phyloP scores from a whole-genome alignment of 2,797 vertebrate species.

The Crypturellus tataupa region DNA sequence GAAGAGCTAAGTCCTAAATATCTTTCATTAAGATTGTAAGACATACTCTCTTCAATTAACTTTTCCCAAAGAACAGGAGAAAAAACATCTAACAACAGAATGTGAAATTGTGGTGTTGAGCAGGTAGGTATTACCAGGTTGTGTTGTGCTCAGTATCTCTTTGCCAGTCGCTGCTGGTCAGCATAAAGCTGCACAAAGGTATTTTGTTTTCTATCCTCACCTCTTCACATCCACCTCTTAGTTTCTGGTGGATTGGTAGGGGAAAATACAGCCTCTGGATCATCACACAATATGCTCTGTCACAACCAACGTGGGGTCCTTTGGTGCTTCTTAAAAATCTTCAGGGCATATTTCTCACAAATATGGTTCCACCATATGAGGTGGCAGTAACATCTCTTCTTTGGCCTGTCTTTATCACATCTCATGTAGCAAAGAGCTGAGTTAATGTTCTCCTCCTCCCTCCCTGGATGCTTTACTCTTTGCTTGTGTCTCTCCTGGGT shows the following conservation, averaged over 20 bases:
- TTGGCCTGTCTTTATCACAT: neutral
- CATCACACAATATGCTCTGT: neutral
- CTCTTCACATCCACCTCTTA: neutral
- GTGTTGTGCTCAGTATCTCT: neutral
- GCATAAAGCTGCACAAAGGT: rapidly evolving
- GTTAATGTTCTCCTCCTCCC: neutral
- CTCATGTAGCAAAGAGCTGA: neutral
- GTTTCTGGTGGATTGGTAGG: neutral
- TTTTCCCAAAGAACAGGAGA: neutral
- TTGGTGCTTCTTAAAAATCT: neutral
- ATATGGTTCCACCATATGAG: neutral
- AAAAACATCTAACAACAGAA: neutral
- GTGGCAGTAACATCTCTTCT: neutral
- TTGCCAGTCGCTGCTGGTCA: neutral
- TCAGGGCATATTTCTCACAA: neutral
- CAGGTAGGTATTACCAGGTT: neutral
- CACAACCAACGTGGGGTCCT: neutral
- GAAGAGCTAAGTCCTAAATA: neutral
- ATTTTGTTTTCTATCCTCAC: neutral
- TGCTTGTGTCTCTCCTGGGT: neutral
- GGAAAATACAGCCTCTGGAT: neutral
- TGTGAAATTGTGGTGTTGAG: neutral
- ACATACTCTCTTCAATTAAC: neutral
- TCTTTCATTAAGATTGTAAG: neutral
- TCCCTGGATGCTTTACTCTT: neutral